phyloP scores from a whole-genome alignment of 2,113 vertebrate species.

The Tauraco erythrolophus region DNA sequence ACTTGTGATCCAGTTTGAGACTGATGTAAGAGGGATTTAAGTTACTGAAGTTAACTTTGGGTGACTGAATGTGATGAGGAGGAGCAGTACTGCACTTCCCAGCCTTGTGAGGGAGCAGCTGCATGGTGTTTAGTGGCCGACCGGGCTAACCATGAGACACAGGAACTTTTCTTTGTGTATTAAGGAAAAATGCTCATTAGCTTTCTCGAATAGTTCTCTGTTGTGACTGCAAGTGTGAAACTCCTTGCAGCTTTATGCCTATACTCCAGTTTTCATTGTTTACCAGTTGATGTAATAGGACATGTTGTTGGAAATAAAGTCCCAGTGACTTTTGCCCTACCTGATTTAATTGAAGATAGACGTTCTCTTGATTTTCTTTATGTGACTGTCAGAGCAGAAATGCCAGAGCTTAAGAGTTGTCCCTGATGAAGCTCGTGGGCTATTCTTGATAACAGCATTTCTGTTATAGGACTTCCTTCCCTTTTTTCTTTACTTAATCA shows the following conservation, averaged over 20 bases:
- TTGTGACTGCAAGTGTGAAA: neutral
- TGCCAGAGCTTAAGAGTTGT: neutral
- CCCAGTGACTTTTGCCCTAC: neutral
- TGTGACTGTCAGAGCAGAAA: neutral
- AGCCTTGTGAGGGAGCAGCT: neutral
- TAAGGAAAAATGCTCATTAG: fast-evolving
- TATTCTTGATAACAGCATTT: neutral
- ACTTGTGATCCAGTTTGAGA: neutral
- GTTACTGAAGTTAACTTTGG: neutral
- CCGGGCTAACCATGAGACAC: too few species aligned
- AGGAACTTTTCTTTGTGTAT: neutral
- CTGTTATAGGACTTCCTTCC: neutral
- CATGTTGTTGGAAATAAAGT: neutral
- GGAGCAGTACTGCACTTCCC: neutral
- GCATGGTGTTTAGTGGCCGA: too few species aligned
- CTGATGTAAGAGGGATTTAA: neutral
- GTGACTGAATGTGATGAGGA: neutral
- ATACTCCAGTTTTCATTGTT: neutral
- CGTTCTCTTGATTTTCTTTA: neutral
- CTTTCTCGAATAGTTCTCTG: neutral
- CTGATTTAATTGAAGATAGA: neutral
- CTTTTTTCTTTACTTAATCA: neutral
- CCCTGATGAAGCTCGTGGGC: neutral
- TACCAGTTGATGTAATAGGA: neutral
- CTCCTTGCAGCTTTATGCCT: neutral